Percentiles rank a stretch among this genome's conserved stretches.
phyloP scores from a whole-genome alignment of 2,888 invertebrate genomes.

The Dryadula phaetusa region DNA sequence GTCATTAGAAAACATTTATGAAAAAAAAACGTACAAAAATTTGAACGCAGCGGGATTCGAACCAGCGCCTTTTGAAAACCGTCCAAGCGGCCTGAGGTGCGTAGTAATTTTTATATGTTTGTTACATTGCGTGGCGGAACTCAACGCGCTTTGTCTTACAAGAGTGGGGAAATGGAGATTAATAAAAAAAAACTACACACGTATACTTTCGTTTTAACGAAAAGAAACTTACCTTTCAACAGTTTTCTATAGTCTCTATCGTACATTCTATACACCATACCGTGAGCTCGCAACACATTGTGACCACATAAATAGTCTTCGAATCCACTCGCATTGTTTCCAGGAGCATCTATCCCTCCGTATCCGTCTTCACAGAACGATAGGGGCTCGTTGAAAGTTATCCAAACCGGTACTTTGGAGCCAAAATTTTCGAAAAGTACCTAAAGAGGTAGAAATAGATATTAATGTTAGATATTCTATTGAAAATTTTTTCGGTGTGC shows the following conservation, averaged over 20 bases:
- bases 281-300: slow-evolving; percentile 87
- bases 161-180: no score
- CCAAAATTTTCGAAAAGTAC: slow-evolving; percentile 80
- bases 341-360: slow-evolving; percentile 80
- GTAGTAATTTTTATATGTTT: no score
- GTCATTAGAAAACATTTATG: no score
- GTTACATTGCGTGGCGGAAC: no score
- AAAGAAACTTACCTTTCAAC: neutral
- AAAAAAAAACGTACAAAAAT: neutral
- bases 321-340: slow-evolving; percentile 75
- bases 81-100: no score
- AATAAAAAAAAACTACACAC: no score
- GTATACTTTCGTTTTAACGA: no score
- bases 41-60: no score
- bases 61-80: no score
- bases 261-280: slow-evolving; percentile 85
- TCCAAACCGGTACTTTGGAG: slow-evolving; percentile 80
- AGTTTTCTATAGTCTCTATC: slow-evolving; percentile 62
- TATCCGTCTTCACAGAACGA: slow-evolving; percentile 78
- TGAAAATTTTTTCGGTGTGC: no score
- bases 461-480: no score
- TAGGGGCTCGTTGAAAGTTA: slow-evolving; percentile 87
- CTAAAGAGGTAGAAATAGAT: slow-evolving; percentile 50
- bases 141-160: no score
- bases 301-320: slow-evolving; percentile 86